phyloP scores from a whole-genome alignment of 2,797 vertebrate species.

The Parauchenoglanis punctatus region DNA sequence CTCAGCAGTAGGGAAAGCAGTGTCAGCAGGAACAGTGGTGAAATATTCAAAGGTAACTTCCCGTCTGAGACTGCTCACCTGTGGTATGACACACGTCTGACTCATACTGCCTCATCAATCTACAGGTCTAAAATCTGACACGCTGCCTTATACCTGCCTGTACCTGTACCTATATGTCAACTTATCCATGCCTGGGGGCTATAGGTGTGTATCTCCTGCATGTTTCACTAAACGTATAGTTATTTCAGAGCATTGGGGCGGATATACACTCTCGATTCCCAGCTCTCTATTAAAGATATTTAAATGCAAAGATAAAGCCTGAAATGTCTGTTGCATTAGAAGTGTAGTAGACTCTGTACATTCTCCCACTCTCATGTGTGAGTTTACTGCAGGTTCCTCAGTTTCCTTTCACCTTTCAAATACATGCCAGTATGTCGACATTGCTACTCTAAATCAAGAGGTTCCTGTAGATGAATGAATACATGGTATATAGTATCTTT shows the following conservation, averaged over 20 bases:
- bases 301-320: neutral
- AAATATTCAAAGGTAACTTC: slow-evolving; percentile 2
- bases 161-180: neutral
- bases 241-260: neutral
- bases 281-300: neutral
- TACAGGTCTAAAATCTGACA: neutral
- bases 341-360: neutral
- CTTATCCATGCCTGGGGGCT: slow-evolving; percentile 1
- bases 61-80: slow-evolving; percentile 16
- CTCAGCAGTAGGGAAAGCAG: neutral
- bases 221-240: neutral
- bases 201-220: neutral
- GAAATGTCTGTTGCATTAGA: neutral
- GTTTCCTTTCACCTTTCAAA: neutral
- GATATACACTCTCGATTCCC: neutral
- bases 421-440: neutral
- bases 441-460: neutral
- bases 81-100: neutral
- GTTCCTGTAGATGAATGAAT: neutral
- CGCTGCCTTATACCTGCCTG: neutral
- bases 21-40: neutral
- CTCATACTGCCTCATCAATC: neutral
- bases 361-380: neutral
- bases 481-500: neutral
- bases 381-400: neutral